Evolutionary conservation across 2,888 invertebrate species (phyloP), one percentile per base, ranked within the genome.

Genomic region (Lasius platythorax): DNA sequence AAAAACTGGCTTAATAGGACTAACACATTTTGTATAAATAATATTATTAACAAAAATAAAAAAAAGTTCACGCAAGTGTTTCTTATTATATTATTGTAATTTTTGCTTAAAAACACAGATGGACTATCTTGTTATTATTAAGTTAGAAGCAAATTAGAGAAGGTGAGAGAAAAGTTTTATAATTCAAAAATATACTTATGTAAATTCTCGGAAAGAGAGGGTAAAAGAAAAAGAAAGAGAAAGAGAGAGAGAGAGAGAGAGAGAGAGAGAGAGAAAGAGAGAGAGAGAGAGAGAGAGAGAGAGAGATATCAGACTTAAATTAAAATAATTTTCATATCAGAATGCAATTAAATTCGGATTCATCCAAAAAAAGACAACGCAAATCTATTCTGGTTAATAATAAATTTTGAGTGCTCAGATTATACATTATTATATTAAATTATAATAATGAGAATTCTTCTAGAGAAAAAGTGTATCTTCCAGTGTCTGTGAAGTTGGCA

Each of bases 271-370:
- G 8, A 53, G 0, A n/a, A 3, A 46, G 15, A 46, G 30, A 15
- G 15, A 50, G 18, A 23, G 0, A 23, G 23, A 23, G 23, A 23
- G 23, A 23, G 23, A 23, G 23, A 23, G 23, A 23, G 23, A 23
- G 23, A 23, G 23, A 23, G 23, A 23, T 0, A 23, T 6, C 0
- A 40, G 23, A 18, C 11, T 4, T 67, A n/a, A 50, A 72, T 37
- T 15, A 56, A 56, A 23, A 72, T 72, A 53, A 70, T 53, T 37
- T 53, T 53, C 8, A 37, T 37, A 70, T 72, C 15, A 72, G 23
- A 6, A 40, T 28, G 11, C 15, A 72, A 1, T 40, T 58, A 37
- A n/a, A 72, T 8, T 30, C 33, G 2, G 1, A 67, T 15, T 50
- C 9, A 28, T 46, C 8, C 3, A 9, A 46, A 33, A 33, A 37